Base-by-base conservation (phyloP, 2,888 invertebrate species). In the Erebia epiphron region DNA sequence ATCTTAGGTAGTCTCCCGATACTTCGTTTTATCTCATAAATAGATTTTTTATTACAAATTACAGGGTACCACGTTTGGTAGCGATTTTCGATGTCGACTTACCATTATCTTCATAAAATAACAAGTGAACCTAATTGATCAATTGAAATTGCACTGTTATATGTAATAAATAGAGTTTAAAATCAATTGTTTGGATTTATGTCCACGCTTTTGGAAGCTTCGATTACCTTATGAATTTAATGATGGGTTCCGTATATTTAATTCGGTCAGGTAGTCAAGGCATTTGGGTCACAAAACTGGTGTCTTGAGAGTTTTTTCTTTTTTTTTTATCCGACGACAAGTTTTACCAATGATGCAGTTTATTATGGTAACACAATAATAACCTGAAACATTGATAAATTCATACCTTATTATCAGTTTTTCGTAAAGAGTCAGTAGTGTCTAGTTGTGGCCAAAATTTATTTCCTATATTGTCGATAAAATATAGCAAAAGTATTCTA, bases 31-130 rank as follows among this genome's bases (percentile, higher is more conserved):
- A 88, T 90, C 91, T 92, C 90, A 91, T 93, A 93, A 92, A 93
- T 92, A 92, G 91, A 92, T 92, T 93, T 92, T 93, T 92, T 92
- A 91, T 89, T 86, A 91, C 87, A 93, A 93, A 93, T 93, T 92
- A 93, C 88, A 91, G 93, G 93, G 90, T 92, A 90, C 91, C 86
- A 83, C 87, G 88, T 90, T 91, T 91, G 91, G 92, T 92, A 92
- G 91, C 91, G 91, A 90, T 91, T 61, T 90, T 90, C 81, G 90
- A 86, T 86, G 86, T 87, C 80, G 82, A 57, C 56, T 57, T 14
- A 26, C 26, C 56, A 76, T 77, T 76, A 78, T 79, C 82, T 79
- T 79, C 84, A 79, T 81, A 82, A 76, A 75, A 85, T 81, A 82
- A 83, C 87, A 91, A 90, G 84, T 77, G 78, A 75, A 82, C 73